phyloP scores from a whole-genome alignment of 2,113 vertebrate species.

The Peromyscus californicus region DNA sequence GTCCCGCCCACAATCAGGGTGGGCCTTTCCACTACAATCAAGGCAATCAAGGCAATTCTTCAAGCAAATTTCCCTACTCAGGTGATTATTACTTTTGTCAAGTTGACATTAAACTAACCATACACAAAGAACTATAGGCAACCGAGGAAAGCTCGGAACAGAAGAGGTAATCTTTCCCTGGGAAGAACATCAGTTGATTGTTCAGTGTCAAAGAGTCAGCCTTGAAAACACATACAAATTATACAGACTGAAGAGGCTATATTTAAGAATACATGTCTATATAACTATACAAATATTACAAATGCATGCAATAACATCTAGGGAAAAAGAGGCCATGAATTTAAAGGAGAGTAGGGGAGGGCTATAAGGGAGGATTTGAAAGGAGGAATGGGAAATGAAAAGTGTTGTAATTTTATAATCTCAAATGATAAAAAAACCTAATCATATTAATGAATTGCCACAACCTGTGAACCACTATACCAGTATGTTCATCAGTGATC shows the following conservation, averaged over 20 bases:
- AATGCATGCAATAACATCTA: too few relatives aligned
- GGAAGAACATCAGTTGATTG: neutral
- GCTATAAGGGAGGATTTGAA: neutral
- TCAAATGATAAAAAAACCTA: neutral
- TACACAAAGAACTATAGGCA: neutral
- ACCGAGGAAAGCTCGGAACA: neutral
- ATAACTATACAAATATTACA: neutral
- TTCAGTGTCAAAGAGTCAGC: neutral
- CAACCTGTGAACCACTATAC: neutral
- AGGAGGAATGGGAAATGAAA: neutral
- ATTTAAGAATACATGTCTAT: neutral
- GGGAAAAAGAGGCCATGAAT: neutral
- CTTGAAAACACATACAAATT: neutral
- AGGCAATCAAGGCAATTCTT: neutral
- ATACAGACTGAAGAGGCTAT: neutral
- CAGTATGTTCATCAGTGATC: conserved; percentile 60
- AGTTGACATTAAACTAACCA: neutral
- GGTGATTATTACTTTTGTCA: neutral
- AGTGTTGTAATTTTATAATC: neutral
- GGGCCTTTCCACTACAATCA: too few relatives aligned
- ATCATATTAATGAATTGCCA: neutral
- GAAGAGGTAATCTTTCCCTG: neutral
- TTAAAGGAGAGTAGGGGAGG: neutral
- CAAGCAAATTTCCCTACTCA: neutral
- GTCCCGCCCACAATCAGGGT: neutral